These are phyloP conservation scores for Percopsis transmontana DNA, from an alignment of 2,113 vertebrate species.

Conservation along the genomic window DNA sequence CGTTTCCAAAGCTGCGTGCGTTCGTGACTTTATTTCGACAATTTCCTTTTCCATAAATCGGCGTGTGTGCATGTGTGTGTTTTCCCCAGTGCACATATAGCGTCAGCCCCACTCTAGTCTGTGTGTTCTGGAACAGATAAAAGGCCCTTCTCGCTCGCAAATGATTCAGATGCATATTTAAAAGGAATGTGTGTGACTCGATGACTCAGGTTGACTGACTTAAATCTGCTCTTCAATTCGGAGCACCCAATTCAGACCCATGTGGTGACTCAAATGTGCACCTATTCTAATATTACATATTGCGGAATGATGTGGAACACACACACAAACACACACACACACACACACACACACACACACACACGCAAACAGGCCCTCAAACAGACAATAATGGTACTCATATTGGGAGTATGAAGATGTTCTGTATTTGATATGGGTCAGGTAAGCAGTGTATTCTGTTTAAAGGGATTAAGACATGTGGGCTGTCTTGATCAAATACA, in stretches of 20 bases:
- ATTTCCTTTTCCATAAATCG: conserved; percentile 14
- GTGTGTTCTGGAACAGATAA: conserved; percentile 13
- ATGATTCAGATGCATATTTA: conserved; percentile 18
- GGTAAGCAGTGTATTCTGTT: no score
- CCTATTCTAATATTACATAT: conserved; percentile 3
- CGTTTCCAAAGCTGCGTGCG: neutral
- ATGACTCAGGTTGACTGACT: conserved; percentile 51
- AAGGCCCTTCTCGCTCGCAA: neutral
- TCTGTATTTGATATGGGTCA: no score
- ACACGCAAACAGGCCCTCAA: neutral
- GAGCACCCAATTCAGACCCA: conserved; percentile 11
- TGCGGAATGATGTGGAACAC: conserved; percentile 43
- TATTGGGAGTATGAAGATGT: no score
- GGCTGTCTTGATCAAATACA: no score
- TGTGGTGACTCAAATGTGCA: conserved; percentile 20
- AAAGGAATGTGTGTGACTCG: conserved; percentile 8
- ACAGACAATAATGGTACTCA: conserved; percentile 14
- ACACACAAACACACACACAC: conserved; percentile 10
- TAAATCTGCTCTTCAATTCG: neutral
- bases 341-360: neutral
- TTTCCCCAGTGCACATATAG: conserved; percentile 3
- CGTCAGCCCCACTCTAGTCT: neutral
- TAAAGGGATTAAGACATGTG: no score
- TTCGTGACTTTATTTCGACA: conserved; percentile 3
- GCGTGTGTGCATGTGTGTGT: conserved; percentile 1